Conservation (phyloP, 2,797 vertebrate species). For the Peromyscus aztecus region DNA sequence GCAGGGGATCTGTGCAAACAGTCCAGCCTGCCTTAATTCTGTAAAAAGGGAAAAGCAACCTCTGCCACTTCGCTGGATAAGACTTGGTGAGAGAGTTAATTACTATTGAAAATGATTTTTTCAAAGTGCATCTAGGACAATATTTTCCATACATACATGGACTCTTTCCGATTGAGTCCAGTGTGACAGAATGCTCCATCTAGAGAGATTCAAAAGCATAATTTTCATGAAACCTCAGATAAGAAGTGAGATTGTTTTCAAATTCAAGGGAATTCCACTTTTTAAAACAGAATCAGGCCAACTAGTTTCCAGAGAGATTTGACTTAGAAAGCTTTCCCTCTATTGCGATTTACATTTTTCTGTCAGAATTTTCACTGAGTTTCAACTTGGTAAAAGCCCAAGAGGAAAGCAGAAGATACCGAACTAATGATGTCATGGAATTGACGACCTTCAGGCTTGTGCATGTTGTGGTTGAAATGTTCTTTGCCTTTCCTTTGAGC, state of each 20-base stretch:
- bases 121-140: not conserved
- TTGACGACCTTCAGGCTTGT: not conserved
- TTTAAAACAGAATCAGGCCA: conserved; percentile 11
- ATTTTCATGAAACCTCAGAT: not conserved
- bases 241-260: conserved; percentile 6
- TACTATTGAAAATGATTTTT: conserved; percentile 19
- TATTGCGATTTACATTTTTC: not conserved
- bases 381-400: not conserved
- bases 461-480: not conserved
- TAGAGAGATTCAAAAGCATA: not conserved
- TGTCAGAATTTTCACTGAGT: not conserved
- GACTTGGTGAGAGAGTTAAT: not conserved
- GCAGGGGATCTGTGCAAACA: not conserved
- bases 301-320: not conserved
- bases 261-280: not conserved
- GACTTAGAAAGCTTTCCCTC: not conserved
- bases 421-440: not conserved
- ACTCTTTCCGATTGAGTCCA: not conserved
- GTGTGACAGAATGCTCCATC: not conserved
- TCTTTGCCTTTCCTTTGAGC: not conserved
- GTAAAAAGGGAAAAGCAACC: conserved; percentile 12
- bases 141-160: not conserved
- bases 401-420: not conserved
- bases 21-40: conserved; percentile 18
- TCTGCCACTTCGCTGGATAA: not conserved